A percentile compares a stretch with the other conserved stretches of the same genome.
These are phyloP conservation scores for Apolygus lucorum DNA, from an alignment of 1,140 invertebrate genomes.

Conservation along the genomic window DNA sequence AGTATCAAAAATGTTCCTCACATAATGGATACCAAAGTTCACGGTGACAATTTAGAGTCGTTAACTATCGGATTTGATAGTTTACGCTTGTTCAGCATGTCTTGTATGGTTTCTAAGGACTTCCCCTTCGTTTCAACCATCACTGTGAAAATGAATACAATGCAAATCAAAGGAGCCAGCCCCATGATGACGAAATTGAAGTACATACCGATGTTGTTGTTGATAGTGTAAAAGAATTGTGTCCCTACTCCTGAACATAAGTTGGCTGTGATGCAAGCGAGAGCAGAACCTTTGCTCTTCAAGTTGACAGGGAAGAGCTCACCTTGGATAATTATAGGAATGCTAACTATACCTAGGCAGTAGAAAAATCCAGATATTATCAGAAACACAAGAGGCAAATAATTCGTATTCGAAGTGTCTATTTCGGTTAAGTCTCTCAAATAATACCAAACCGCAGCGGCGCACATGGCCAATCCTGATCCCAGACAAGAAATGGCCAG, in stretches of 20 bases:
- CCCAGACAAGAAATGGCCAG: slow-evolving; percentile 37
- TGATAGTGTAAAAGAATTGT: slow-evolving; percentile 43
- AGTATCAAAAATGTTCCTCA: too few species aligned
- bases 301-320: slow-evolving; percentile 28
- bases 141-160: slow-evolving; percentile 45
- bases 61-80: too few species aligned
- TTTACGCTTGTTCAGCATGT: neutral
- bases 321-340: slow-evolving; percentile 28
- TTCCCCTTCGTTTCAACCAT: slow-evolving; percentile 79
- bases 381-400: slow-evolving; percentile 23
- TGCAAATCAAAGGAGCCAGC: slow-evolving; percentile 40
- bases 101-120: slow-evolving; percentile 63
- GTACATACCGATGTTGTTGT: slow-evolving; percentile 64
- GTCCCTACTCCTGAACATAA: neutral
- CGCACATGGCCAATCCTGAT: slow-evolving; percentile 24
- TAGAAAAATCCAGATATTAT: slow-evolving; percentile 21
- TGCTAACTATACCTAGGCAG: slow-evolving; percentile 25
- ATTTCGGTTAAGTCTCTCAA: neutral
- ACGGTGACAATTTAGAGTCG: too few species aligned
- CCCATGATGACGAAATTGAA: slow-evolving; percentile 73
- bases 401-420: slow-evolving; percentile 1
- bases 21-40: too few species aligned
- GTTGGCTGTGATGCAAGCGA: slow-evolving; percentile 14
- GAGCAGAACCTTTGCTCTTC: slow-evolving; percentile 26
- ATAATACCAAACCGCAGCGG: slow-evolving; percentile 20